Base-by-base conservation (phyloP, 2,797 vertebrate species). In the Florisuga fusca region DNA sequence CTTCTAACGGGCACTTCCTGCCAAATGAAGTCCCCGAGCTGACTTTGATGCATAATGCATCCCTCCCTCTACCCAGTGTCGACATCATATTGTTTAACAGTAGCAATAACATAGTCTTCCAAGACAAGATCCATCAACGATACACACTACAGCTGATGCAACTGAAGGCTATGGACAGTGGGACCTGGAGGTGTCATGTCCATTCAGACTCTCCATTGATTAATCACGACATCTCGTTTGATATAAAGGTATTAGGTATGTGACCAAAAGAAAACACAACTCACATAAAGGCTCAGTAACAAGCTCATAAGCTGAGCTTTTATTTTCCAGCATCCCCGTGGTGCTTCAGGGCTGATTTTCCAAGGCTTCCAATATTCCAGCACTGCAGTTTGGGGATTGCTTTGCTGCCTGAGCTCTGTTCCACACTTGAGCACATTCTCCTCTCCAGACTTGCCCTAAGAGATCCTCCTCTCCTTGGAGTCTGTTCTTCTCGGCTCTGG, bases 211-310 rank as follows among this genome's bases (percentile, higher is more conserved):
- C 63, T 63, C 58, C 90, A 26, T 2, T 7, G 4, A 79, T 96
- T 72, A n/a, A 36, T 3, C 29, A 91, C 8, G 33, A 27, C 6
- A 92, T 94, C 38, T 0, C 31, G 53, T 97, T 95, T 82, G n/a
- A 38, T 16, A 58, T 98, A 84, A 59, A 76, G 11, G 97, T 98
- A 62, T 77, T 97, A 95, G 97, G 98, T 98, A 97, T 69, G 98
- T 33, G 29, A 78, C 34, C 38, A 14, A 79, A 86, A 55, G 89
- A 61, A 77, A 64, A 22, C 5, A 3, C 38, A 83, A 9, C 25
- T 80, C n/a, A 16, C 11, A 33, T 13, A 12, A 26, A 62, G 34
- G 11, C 57, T 76, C 1, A 0, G 55, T 68, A 79, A 58, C 22
- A 41, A 73, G 18, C 20, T 79, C 41, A 31, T 18, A 25, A 77